Evolutionary conservation across 2,888 invertebrate genomes (phyloP).

Genomic region (Nemoura dubitans): DNA sequence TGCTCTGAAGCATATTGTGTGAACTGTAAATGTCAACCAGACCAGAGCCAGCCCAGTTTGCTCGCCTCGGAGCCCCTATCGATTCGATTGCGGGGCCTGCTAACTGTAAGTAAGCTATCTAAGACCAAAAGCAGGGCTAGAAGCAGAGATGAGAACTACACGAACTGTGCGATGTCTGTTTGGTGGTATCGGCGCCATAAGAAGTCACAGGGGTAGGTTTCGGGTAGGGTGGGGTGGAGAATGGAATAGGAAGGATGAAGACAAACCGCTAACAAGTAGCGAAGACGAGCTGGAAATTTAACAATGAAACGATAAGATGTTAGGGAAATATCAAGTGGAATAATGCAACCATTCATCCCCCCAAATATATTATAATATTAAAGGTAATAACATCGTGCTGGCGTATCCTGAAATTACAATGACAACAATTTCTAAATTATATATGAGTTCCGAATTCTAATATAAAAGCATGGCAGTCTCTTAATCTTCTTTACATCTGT

Average conservation of each 20-base stretch:
- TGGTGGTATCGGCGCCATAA: not conserved
- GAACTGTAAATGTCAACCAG: not conserved
- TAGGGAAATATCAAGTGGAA: not conserved
- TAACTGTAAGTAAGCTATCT: not conserved
- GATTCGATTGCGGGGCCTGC: not conserved
- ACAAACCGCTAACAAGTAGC: slow-evolving; percentile 43
- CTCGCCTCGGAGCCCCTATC: not conserved
- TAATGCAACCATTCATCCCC: not conserved
- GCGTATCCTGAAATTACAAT: not conserved
- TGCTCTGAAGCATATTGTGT: not conserved
- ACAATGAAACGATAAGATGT: slow-evolving; percentile 20
- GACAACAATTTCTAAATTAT: not conserved
- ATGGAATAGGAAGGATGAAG: slow-evolving; percentile 1
- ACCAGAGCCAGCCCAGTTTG: not conserved
- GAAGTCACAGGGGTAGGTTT: not conserved
- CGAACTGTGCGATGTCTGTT: not conserved
- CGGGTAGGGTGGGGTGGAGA: not conserved
- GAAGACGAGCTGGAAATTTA: not conserved
- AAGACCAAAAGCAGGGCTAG: not conserved
- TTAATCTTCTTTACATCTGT: not conserved
- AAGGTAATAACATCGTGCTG: not conserved
- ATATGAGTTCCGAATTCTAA: not conserved
- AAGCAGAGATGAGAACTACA: not conserved
- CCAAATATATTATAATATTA: not conserved
- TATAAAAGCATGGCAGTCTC: not conserved